Base-by-base conservation (phyloP, 2,113 vertebrate genomes). In the Spea multiplicata region DNA sequence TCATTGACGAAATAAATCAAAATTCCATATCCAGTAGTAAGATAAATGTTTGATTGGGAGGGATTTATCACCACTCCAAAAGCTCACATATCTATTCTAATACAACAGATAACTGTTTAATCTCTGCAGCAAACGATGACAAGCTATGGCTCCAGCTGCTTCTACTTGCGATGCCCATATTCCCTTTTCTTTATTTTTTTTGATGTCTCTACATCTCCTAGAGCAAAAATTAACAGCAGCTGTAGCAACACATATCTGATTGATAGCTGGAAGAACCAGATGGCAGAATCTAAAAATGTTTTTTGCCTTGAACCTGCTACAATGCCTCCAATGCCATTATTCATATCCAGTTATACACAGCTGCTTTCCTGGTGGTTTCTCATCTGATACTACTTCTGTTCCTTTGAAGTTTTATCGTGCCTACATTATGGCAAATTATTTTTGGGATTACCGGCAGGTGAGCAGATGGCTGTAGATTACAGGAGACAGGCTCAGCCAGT, bases 251-350 rank as follows among this genome's bases (percentile, higher is more conserved):
- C 57, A 70, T 57, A 57, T 48, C 77, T 83, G 80, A 83, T 13
- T 80, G 80, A 83, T 85, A 80, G 78, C 81, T 75, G 46, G 49
- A 70, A 82, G 74, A 79, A 81, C 82, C 85, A 88, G 85, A 86
- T 85, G 84, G 83, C 80, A 80, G 77, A 80, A 70, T 70, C 44
- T 1, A 65, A 83, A 85, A 83, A 84, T 75, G 65, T 85, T 86
- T 77, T 82, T 82, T 83, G 85, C 84, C 77, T 80, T 80, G 77
- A 80, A 80, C 77, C 77, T 78, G 66, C 45, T 13, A 66, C n/a
- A 47, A 66, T 80, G 77, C 73, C 70, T 78, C 16, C 61, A 17
- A 52, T 49, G 12, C 68, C 72, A 64, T 78, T 64, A 71, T 71
- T 78, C 76, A 71, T 71, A 64, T 62, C 17, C 57, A 72, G 47